These are phyloP conservation scores for Haliclystus octoradiatus DNA, from an alignment of 30 jellyfish, hydroid and myxozoan species.

Conservation along the genomic window DNA sequence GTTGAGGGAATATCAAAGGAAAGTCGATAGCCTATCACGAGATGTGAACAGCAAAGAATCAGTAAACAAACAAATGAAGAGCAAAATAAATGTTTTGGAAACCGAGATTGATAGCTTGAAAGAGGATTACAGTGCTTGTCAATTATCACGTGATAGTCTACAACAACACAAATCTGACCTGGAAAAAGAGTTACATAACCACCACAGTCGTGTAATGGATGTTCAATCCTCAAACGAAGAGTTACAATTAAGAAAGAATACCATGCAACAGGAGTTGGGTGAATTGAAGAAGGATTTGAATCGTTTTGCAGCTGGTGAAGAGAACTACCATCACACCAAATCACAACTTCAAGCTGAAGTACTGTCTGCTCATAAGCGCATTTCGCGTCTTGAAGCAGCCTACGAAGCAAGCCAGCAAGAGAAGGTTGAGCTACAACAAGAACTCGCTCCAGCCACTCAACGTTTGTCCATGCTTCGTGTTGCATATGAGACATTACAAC, in stretches of 20 bases:
- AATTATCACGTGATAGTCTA: constrained; percentile 74
- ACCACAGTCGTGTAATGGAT: constrained; percentile 83
- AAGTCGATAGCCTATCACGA: constrained; percentile 59
- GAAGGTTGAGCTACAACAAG: constrained; percentile 95
- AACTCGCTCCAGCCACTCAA: constrained; percentile 98
- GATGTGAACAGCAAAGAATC: constrained; percentile 61
- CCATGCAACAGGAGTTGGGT: constrained; percentile 72
- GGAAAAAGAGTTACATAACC: constrained; percentile 66
- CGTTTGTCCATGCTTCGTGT: constrained; percentile 92
- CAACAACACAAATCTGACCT: constrained; percentile 88
- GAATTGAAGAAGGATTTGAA: constrained; percentile 79
- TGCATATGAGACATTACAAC: constrained; percentile 94
- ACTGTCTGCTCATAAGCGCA: constrained; percentile 86
- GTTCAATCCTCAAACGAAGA: constrained; percentile 81
- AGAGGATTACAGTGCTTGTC: constrained; percentile 57
- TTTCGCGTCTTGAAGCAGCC: constrained; percentile 98
- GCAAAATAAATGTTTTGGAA: constrained; percentile 50
- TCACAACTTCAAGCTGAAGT: constrained; percentile 86
- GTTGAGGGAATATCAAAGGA: constrained; percentile 77
- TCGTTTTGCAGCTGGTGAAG: constrained; percentile 91
- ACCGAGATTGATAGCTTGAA: constrained; percentile 45
- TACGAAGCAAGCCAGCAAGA: constrained; percentile 96
- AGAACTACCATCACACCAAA: constrained; percentile 68
- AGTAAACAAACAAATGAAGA: constrained; percentile 59
- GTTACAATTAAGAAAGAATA: constrained; percentile 64